These are phyloP conservation scores for Narcine bancroftii DNA, from an alignment of 2,113 vertebrate species.

Conservation along the genomic window DNA sequence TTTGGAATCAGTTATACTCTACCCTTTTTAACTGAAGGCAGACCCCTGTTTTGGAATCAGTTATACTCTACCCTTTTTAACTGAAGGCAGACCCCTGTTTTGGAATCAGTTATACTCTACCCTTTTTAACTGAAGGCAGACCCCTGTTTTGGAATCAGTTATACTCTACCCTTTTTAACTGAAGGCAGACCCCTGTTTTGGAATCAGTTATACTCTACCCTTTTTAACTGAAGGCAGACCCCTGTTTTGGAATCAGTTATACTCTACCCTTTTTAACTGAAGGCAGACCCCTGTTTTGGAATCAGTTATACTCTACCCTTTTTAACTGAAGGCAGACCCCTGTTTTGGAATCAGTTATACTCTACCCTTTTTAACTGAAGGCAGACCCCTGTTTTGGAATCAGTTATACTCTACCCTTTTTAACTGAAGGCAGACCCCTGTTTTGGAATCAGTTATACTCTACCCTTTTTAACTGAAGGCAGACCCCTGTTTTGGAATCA, in stretches of 20 bases:
- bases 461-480: neutral
- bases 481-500: neutral
- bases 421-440: neutral
- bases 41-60: neutral
- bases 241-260: neutral
- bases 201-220: neutral
- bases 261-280: neutral
- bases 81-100: neutral
- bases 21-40: neutral
- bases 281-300: neutral
- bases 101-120: neutral
- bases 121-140: neutral
- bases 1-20: neutral
- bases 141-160: neutral
- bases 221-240: neutral
- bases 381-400: neutral
- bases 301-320: neutral
- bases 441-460: neutral
- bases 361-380: neutral
- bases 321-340: neutral
- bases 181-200: neutral
- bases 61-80: neutral
- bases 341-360: neutral
- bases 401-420: neutral
- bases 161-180: neutral